Conservation (phyloP, 2,888 invertebrate species). For the Thumatha senex region DNA sequence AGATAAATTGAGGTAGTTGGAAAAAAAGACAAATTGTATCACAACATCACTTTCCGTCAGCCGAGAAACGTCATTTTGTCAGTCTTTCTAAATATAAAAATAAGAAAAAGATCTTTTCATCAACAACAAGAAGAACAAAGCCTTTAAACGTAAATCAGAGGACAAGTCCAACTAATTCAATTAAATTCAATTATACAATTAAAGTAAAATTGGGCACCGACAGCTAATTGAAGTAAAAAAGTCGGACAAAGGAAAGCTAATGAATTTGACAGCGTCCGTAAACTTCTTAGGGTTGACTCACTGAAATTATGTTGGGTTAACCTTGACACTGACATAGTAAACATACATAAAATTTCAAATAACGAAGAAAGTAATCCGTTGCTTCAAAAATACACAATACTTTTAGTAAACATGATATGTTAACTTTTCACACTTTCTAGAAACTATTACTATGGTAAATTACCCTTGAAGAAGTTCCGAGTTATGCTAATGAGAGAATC, state of each 20-base stretch:
- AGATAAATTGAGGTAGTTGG: too few relatives aligned
- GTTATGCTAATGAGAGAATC: neutral
- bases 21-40: too few relatives aligned
- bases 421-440: too few relatives aligned
- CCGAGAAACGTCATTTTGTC: neutral
- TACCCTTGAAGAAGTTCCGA: too few relatives aligned
- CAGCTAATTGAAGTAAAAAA: conserved; percentile 25
- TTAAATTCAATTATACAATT: conserved; percentile 39
- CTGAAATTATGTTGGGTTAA: neutral
- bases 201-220: conserved; percentile 16
- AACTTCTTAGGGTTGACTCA: conserved; percentile 3
- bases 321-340: too few relatives aligned
- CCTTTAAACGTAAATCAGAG: conserved; percentile 20
- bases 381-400: too few relatives aligned
- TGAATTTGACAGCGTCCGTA: conserved; percentile 17
- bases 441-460: too few relatives aligned
- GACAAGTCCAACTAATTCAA: conserved; percentile 39
- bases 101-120: neutral
- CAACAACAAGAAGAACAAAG: neutral
- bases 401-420: too few relatives aligned
- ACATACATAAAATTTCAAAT: too few relatives aligned
- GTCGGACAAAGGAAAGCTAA: conserved; percentile 26
- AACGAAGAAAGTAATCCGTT: too few relatives aligned
- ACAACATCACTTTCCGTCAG: too few relatives aligned
- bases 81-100: neutral